Conservation (phyloP, 2,888 invertebrate species). For the Phragmatobia fuliginosa region DNA sequence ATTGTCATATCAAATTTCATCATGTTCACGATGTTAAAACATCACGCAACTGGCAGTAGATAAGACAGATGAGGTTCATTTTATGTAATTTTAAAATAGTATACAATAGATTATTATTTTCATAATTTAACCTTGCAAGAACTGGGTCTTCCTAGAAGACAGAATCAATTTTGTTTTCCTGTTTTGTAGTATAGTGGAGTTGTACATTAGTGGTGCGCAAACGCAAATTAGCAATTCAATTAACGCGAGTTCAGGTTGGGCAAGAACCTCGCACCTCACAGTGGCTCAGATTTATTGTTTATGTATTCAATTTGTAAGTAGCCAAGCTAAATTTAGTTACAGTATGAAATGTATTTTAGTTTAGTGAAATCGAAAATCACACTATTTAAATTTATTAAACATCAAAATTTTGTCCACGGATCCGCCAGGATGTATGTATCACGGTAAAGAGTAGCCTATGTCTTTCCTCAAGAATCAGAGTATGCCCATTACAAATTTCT, state of each 20-base stretch:
- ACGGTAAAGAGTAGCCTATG: no score
- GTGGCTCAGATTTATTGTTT: slow-evolving; percentile 51
- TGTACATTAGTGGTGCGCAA: slow-evolving; percentile 52
- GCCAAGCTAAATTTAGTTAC: slow-evolving; percentile 16
- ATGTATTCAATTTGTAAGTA: slow-evolving; percentile 45
- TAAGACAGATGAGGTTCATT: no score
- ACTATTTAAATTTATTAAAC: neutral
- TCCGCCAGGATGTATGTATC: no score
- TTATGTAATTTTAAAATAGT: no score
- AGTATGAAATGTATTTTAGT: neutral
- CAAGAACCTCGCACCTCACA: slow-evolving; percentile 50
- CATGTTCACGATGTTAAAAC: no score
- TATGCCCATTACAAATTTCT: no score
- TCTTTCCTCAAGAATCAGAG: no score
- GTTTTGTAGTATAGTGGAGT: slow-evolving; percentile 38
- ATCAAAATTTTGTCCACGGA: no score
- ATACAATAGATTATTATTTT: slow-evolving; percentile 2
- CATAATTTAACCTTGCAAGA: slow-evolving; percentile 3
- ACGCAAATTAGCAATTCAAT: slow-evolving; percentile 71
- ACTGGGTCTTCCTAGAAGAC: slow-evolving; percentile 17
- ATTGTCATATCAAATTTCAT: no score
- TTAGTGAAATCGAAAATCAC: neutral
- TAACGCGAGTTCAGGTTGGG: slow-evolving; percentile 63
- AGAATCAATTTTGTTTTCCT: slow-evolving; percentile 38
- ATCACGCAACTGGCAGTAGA: no score